Evolutionary conservation across 1,140 invertebrate species (phyloP).

Genomic region (Nilaparvata lugens): DNA sequence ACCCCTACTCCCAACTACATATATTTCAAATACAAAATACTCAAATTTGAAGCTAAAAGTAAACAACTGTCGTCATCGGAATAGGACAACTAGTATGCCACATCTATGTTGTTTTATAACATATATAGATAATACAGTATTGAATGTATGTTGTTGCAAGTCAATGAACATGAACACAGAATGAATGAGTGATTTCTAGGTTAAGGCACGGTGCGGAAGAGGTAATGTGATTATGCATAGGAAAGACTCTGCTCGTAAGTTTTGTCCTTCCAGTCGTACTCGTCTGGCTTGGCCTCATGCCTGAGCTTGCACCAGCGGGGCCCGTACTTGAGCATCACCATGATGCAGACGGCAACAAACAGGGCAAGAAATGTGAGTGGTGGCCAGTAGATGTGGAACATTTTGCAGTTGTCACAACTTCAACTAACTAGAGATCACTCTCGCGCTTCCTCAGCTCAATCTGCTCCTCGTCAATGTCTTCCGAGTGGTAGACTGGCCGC

Average conservation of each 20-base stretch:
- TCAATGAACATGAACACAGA: no score
- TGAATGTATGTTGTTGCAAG: no score
- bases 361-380: slow-evolving; percentile 57
- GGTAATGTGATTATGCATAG: slow-evolving; percentile 22
- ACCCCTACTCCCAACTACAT: no score
- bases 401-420: slow-evolving; percentile 32
- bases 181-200: no score
- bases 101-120: no score
- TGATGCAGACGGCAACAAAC: slow-evolving; percentile 61
- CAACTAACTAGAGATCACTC: slow-evolving; percentile 54
- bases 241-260: slow-evolving; percentile 54
- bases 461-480: slow-evolving; percentile 42
- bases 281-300: slow-evolving; percentile 49
- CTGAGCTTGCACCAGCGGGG: slow-evolving; percentile 53
- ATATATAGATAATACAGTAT: no score
- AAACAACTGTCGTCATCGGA: no score
- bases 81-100: no score
- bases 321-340: slow-evolving; percentile 61
- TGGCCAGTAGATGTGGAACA: slow-evolving; percentile 66
- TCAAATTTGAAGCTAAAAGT: no score
- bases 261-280: slow-evolving; percentile 46
- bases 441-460: slow-evolving; percentile 68
- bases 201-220: no score
- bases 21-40: no score
- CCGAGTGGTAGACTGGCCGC: slow-evolving; percentile 30